Conservation (phyloP, 2,888 invertebrate genomes). For the Nomada fucata region DNA sequence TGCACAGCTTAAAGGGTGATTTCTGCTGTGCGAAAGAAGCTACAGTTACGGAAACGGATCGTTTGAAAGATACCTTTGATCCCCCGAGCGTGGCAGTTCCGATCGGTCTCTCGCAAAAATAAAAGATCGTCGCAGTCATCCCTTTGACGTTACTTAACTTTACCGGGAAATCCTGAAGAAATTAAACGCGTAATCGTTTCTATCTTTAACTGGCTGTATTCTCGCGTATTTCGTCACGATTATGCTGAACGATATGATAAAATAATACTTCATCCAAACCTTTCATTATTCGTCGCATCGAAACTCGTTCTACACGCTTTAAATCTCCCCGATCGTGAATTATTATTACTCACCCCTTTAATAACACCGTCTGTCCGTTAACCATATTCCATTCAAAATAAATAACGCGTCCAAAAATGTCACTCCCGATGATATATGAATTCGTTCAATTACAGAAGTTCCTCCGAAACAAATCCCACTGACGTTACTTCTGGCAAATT, state of each 20-base stretch:
- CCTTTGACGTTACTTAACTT: background rate
- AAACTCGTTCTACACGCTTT: background rate
- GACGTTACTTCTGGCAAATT: too few relatives aligned
- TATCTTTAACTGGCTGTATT: background rate
- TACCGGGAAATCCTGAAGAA: background rate
- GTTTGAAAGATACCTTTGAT: background rate
- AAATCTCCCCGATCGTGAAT: too few relatives aligned
- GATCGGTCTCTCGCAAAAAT: background rate
- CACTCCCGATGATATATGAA: too few relatives aligned
- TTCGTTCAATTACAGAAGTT: too few relatives aligned
- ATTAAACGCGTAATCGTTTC: background rate
- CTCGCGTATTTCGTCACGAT: slow-evolving; percentile 3
- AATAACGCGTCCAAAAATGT: too few relatives aligned
- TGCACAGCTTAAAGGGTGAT: background rate
- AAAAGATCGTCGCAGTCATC: background rate
- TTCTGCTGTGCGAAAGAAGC: background rate
- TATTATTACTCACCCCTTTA: too few relatives aligned
- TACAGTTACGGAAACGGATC: background rate
- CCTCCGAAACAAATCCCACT: too few relatives aligned
- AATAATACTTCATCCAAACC: background rate
- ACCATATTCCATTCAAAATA: too few relatives aligned
- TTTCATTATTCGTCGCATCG: background rate
- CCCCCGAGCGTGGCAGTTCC: background rate
- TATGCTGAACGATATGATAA: too few relatives aligned
- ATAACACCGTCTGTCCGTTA: too few relatives aligned